Evolutionary conservation across 2,113 vertebrate species (phyloP).

Genomic region (Cinclus mexicanus): DNA sequence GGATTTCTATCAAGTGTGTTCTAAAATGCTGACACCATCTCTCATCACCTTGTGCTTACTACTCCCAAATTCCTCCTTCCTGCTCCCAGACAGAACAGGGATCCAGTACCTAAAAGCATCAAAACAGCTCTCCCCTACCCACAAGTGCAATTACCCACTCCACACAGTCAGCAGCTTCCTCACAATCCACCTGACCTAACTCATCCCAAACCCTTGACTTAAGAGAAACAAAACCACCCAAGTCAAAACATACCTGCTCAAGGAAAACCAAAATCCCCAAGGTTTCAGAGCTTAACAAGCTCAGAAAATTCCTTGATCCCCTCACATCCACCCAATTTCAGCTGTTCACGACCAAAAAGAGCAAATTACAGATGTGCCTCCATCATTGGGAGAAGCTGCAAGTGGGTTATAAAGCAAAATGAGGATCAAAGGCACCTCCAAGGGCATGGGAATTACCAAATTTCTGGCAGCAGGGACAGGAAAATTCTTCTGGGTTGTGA

Average conservation of each 20-base stretch:
- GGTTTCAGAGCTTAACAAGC: not conserved
- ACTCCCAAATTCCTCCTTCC: not conserved
- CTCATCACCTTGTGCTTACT: not conserved
- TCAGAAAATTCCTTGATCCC: not conserved
- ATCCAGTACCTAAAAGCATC: not conserved
- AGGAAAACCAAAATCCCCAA: not conserved
- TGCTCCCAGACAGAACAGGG: not conserved
- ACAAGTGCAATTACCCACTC: not conserved
- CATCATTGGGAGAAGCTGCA: not conserved
- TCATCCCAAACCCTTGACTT: not conserved
- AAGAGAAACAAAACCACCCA: not conserved
- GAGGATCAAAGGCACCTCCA: not conserved
- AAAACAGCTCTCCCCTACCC: not conserved
- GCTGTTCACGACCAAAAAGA: not conserved
- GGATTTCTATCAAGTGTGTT: not conserved
- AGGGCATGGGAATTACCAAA: not conserved
- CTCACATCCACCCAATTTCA: not conserved
- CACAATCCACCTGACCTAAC: not conserved
- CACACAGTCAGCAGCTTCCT: not conserved
- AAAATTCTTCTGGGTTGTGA: not conserved
- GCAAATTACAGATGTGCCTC: not conserved
- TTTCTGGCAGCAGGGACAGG: not conserved
- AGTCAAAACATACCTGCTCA: not conserved
- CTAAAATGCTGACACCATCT: not conserved
- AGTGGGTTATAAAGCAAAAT: not conserved